A percentile compares a stretch with the other conserved stretches of the same genome.
Evolutionary conservation across 2,888 invertebrate genomes (phyloP).

Genomic region (Mesoligia furuncula): DNA sequence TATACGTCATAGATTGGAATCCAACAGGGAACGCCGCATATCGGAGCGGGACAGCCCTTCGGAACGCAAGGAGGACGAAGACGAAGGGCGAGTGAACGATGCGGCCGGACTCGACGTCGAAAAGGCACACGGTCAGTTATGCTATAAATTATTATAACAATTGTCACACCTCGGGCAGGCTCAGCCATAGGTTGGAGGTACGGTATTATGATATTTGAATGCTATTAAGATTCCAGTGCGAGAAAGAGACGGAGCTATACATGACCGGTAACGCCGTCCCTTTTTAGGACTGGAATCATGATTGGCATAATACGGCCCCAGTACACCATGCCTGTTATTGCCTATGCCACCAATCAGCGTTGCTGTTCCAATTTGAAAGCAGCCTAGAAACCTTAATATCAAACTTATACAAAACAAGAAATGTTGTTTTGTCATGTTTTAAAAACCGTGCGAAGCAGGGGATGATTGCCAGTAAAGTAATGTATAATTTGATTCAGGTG

Average conservation of each 20-base stretch:
- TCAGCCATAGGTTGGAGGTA: neutral
- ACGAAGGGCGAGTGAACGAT: slow-evolving; percentile 87
- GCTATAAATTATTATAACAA: neutral
- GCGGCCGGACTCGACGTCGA: slow-evolving; percentile 78
- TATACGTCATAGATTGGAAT: neutral
- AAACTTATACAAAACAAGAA: neutral
- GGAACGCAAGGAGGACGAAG: slow-evolving; percentile 89
- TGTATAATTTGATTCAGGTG: slow-evolving; percentile 64
- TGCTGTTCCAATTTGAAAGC: neutral
- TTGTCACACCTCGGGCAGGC: neutral
- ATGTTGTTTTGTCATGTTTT: neutral
- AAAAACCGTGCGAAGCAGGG: neutral
- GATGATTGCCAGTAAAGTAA: neutral
- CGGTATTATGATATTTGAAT: neutral
- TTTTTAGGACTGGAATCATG: neutral
- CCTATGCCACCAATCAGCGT: neutral
- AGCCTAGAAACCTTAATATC: neutral
- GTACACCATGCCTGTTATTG: neutral
- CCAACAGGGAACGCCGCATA: slow-evolving; percentile 83
- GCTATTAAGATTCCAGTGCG: neutral
- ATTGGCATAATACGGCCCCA: neutral
- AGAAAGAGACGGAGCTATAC: neutral
- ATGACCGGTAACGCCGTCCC: neutral
- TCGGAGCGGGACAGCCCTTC: slow-evolving; percentile 87
- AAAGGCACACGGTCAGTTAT: slow-evolving; percentile 79